Base-by-base conservation (phyloP, 2,113 vertebrate genomes). In the Saimiri boliviensis region DNA sequence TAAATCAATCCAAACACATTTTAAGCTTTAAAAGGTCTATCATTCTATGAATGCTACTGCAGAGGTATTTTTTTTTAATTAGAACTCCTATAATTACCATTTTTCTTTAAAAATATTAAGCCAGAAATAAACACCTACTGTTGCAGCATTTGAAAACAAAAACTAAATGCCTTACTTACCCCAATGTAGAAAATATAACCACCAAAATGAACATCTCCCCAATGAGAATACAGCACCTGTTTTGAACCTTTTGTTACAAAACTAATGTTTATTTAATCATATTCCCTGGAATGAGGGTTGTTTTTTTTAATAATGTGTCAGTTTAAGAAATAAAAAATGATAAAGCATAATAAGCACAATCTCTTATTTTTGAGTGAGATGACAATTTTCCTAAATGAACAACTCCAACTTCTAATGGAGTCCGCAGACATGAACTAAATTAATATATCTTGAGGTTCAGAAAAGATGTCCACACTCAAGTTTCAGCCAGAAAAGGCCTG, bases 51-150 rank as follows among this genome's bases (percentile, higher is more conserved):
- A 92, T 79, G 89, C 68, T 80, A 45, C 11, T n/a, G 40, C 47
- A 88, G 11, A 42, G 6, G 25, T 76, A 91, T 97, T 94, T 71
- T 77, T 94, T 71, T 77, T 47, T 74, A 90, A 70, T 58, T 60
- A 93, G 30, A 89, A 74, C 47, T 80, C 35, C 84, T 82, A 40
- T 42, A 27, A 93, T 85, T 82, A 87, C 14, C 21, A 35, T 81
- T 93, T 85, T 83, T 96, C 37, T 86, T 93, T 66, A 42, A 95
- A 91, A 94, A 37, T 8, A 96, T 71, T 86, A 73, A 76, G 76
- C 58, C 85, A 92, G 30, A 70, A 97, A 94, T 37, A 93, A 92
- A 83, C 76, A 91, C 42, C 56, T 81, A 84, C 25, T 89, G 40
- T 91, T 7, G 37, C 47, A 91, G 42, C 45, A 89, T 92, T 74